phyloP scores from a whole-genome alignment of 2,888 invertebrate species.

The Hecatera dysodea region DNA sequence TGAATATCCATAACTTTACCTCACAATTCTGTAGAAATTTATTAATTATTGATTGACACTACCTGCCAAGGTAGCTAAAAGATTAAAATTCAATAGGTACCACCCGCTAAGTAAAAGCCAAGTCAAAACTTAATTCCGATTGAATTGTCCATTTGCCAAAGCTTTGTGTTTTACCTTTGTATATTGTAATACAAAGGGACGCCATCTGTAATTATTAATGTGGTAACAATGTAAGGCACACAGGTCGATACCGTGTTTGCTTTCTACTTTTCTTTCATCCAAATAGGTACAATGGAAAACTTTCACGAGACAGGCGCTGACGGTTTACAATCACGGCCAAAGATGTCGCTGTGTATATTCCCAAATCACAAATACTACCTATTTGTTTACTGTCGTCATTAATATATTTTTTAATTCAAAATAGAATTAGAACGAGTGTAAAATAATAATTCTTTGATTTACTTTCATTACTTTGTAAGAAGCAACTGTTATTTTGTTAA shows the following conservation, averaged over 20 bases:
- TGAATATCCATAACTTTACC: too few species aligned
- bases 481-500: too few species aligned
- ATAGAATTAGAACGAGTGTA: background rate
- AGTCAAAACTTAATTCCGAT: constrained; percentile 15
- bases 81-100: background rate
- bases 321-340: background rate
- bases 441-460: background rate
- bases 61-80: background rate
- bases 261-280: constrained; percentile 20
- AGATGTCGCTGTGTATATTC: constrained; percentile 39
- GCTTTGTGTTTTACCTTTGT: constrained; percentile 16
- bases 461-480: too few species aligned
- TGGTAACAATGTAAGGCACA: constrained; percentile 27
- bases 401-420: too few species aligned
- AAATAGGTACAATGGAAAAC: constrained; percentile 24
- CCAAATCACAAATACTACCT: too few species aligned
- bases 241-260: constrained; percentile 33
- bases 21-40: too few species aligned
- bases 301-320: background rate
- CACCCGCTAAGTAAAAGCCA: background rate
- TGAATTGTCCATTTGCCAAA: constrained; percentile 34
- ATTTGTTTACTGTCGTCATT: background rate
- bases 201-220: constrained; percentile 55
- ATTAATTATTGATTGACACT: background rate
- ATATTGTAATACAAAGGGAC: constrained; percentile 23